Percentiles rank a stretch among this genome's conserved stretches.
Conservation (phyloP, 1,140 invertebrate genomes). For the Brachionus rotundiformis region DNA sequence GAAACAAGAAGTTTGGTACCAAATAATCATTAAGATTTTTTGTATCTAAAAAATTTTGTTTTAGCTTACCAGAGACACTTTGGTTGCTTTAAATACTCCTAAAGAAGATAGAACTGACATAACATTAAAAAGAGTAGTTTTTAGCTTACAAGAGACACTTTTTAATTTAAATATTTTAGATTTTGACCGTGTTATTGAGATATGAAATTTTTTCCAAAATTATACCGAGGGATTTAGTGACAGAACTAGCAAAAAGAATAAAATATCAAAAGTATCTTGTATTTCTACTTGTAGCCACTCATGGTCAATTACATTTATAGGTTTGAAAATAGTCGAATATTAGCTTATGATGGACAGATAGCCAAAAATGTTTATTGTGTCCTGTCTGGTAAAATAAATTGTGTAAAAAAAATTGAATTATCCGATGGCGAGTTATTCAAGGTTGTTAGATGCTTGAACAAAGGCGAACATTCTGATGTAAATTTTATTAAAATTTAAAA, state of each 20-base stretch:
- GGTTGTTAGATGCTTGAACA: background rate
- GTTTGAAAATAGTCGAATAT: slow-evolving; percentile 24
- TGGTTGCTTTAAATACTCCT: background rate
- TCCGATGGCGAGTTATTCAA: slow-evolving; percentile 35
- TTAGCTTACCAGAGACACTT: background rate
- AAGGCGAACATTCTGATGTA: slow-evolving; percentile 7
- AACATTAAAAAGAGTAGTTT: background rate
- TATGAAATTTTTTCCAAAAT: slow-evolving; percentile 10
- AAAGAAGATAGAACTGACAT: background rate
- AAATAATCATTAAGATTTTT: too few species aligned
- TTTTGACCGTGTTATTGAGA: background rate
- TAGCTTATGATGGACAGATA: slow-evolving; percentile 28
- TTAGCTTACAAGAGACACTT: background rate
- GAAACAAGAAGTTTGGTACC: slow-evolving; percentile 43
- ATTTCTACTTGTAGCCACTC: background rate
- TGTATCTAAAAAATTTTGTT: too few species aligned
- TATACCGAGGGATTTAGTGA: background rate
- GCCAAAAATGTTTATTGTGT: slow-evolving; percentile 21
- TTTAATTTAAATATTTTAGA: background rate
- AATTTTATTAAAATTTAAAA: background rate
- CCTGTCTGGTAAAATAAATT: slow-evolving; percentile 48
- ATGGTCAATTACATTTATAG: background rate
- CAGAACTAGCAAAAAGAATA: slow-evolving; percentile 15
- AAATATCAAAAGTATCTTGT: slow-evolving; percentile 28
- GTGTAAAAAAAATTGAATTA: slow-evolving; percentile 21